Conservation (phyloP, 1,140 invertebrate species). For the Schlechtendalia chinensis region DNA sequence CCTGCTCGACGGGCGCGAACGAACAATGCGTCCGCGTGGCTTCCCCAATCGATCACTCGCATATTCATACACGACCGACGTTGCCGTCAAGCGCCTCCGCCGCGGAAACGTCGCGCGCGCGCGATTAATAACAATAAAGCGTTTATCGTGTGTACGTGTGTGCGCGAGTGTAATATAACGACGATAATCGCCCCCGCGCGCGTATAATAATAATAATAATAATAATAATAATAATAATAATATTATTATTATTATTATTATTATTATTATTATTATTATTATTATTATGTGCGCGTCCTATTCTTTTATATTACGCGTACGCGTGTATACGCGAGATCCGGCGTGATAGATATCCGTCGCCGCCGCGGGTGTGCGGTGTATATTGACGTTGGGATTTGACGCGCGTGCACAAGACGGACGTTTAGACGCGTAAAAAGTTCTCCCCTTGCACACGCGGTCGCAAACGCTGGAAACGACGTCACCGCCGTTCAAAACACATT, state of each 20-base stretch:
- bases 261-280: too few species aligned
- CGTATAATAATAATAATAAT: too few species aligned
- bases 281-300: not conserved
- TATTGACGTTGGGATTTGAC: too few species aligned
- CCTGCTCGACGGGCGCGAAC: not conserved
- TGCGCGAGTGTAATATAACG: not conserved
- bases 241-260: too few species aligned
- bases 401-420: too few species aligned
- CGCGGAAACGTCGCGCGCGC: not conserved
- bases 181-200: conserved; percentile 11
- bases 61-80: conserved; percentile 44
- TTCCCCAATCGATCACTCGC: conserved; percentile 47
- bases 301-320: not conserved
- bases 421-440: too few species aligned
- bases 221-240: too few species aligned
- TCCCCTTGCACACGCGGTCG: too few species aligned
- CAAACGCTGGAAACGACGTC: too few species aligned
- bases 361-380: too few species aligned
- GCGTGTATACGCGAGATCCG: not conserved
- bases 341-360: not conserved
- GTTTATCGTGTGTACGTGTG: not conserved
- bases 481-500: too few species aligned
- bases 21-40: conserved; percentile 34
- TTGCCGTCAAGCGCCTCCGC: not conserved
- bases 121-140: not conserved